Evolutionary conservation across 2,888 invertebrate species (phyloP).

Genomic region (Augochlorella aurata): DNA sequence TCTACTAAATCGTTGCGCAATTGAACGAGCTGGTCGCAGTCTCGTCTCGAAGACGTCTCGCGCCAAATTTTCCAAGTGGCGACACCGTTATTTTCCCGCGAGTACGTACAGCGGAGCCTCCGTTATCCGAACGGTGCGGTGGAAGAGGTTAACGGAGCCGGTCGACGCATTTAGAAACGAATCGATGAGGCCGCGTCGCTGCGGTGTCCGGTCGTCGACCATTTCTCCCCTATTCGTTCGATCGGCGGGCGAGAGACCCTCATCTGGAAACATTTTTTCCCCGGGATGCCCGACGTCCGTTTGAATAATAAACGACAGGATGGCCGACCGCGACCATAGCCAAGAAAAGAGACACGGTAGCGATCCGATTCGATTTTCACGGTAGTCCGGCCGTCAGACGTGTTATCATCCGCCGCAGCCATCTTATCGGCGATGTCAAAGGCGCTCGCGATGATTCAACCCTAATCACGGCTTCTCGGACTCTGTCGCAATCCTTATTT

Average conservation of each 20-base stretch:
- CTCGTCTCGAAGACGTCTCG: no score
- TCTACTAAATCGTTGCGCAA: no score
- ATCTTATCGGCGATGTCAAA: conserved; percentile 1
- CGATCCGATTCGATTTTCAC: neutral
- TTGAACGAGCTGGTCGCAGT: no score
- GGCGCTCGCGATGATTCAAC: neutral
- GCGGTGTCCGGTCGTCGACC: conserved; percentile 50
- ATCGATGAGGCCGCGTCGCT: conserved; percentile 46
- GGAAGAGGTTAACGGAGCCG: conserved; percentile 21
- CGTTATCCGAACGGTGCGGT: neutral
- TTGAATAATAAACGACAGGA: conserved; percentile 7
- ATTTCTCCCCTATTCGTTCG: conserved; percentile 41
- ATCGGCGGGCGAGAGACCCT: conserved; percentile 23
- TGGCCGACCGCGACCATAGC: neutral
- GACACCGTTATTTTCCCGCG: no score
- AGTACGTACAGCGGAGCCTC: neutral
- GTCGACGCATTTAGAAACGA: conserved; percentile 58
- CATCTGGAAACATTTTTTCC: conserved; percentile 6
- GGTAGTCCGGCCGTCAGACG: neutral
- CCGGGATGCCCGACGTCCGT: conserved; percentile 4
- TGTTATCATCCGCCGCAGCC: neutral
- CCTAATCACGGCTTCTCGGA: neutral
- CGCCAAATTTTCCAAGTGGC: no score
- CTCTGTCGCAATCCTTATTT: neutral
- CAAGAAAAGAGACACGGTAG: neutral